These are phyloP conservation scores for Sciaenops ocellatus DNA, from an alignment of 2,797 vertebrate genomes.

Conservation along the genomic window DNA sequence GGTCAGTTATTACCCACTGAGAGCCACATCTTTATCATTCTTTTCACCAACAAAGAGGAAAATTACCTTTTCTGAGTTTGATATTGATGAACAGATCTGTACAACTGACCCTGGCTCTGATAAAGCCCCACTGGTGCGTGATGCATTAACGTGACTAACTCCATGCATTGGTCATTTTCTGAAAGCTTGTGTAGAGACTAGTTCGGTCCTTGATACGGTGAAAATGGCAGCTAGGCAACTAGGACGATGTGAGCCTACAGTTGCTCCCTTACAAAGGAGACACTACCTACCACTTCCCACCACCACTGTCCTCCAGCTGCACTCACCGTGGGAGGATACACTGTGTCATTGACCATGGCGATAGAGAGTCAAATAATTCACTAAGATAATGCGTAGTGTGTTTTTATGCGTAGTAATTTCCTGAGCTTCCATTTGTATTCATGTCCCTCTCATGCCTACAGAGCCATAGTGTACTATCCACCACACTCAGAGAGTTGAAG, in stretches of 20 bases:
- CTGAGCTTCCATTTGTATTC: constrained; percentile 48
- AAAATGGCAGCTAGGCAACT: constrained; percentile 81
- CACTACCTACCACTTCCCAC: constrained; percentile 16
- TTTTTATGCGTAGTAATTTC: constrained; percentile 21
- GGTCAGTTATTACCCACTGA: background rate
- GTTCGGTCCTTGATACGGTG: constrained; percentile 58
- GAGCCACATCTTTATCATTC: background rate
- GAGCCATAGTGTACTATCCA: constrained; percentile 14
- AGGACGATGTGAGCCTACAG: constrained; percentile 55
- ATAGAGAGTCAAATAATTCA: constrained; percentile 36
- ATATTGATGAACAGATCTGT: constrained; percentile 23
- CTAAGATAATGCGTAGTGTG: constrained; percentile 4
- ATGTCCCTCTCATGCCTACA: constrained; percentile 26
- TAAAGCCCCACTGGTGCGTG: constrained; percentile 4
- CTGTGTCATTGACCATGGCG: constrained; percentile 26
- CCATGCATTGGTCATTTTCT: constrained; percentile 41
- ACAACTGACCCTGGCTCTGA: background rate
- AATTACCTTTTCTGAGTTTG: background rate
- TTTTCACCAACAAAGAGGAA: background rate
- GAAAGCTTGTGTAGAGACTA: constrained; percentile 28
- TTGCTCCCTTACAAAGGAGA: constrained; percentile 48
- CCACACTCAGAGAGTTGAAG: constrained; percentile 34
- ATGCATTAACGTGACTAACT: constrained; percentile 28
- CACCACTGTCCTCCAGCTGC: constrained; percentile 46
- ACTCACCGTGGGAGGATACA: constrained; percentile 31